Evolutionary conservation across 2,888 invertebrate genomes (phyloP).

Genomic region (Mythimna pallens): DNA sequence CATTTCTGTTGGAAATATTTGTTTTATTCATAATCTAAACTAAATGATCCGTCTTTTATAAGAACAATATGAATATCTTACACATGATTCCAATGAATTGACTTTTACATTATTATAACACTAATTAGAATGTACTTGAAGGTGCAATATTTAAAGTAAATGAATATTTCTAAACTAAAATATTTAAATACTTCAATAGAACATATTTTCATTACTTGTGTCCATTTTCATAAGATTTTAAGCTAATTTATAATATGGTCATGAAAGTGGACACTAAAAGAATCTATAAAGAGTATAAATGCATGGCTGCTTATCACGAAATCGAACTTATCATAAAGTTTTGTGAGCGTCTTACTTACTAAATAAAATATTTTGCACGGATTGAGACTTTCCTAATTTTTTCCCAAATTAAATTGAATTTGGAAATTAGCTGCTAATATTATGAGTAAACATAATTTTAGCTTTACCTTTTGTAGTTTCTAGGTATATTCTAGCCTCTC

Average conservation of each 20-base stretch:
- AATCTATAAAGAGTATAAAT: conserved; percentile 60
- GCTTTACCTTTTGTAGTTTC: not conserved
- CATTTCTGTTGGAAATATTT: conserved; percentile 57
- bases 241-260: conserved; percentile 53
- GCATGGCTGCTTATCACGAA: conserved; percentile 53
- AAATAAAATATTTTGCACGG: conserved; percentile 8
- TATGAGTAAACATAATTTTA: not conserved
- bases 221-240: conserved; percentile 73
- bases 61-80: conserved; percentile 9
- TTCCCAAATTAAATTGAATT: not conserved
- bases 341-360: conserved; percentile 18
- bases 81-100: conserved; percentile 25
- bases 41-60: conserved; percentile 1
- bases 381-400: not conserved
- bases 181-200: conserved; percentile 14
- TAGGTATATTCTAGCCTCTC: not conserved
- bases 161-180: conserved; percentile 30
- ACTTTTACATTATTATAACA: not conserved
- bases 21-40: conserved; percentile 53
- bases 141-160: conserved; percentile 26
- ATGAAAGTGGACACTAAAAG: conserved; percentile 71
- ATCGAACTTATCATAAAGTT: conserved; percentile 7
- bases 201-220: conserved; percentile 17
- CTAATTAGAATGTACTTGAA: conserved; percentile 25
- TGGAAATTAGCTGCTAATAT: not conserved